Percentiles rank a stretch among this genome's conserved stretches.
Evolutionary conservation across 2,888 invertebrate genomes (phyloP).

Genomic region (Pollenia griseotomentosa): DNA sequence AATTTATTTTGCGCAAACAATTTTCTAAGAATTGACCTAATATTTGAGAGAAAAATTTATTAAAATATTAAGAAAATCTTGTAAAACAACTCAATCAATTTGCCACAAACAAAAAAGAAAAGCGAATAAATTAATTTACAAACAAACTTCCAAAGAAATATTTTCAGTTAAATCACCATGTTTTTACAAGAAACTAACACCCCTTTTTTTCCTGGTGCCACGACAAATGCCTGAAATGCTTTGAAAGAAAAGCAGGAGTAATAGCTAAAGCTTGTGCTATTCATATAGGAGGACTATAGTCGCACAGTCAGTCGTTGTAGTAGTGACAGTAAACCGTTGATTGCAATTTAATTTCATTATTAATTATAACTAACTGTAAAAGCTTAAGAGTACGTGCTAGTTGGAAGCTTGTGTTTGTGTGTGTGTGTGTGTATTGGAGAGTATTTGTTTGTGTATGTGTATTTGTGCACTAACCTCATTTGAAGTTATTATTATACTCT

Average conservation of each 20-base stretch:
- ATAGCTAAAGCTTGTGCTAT: not conserved
- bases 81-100: slow-evolving; percentile 71
- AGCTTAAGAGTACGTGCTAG: slow-evolving; percentile 40
- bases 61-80: slow-evolving; percentile 60
- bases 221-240: slow-evolving; percentile 8
- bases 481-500: slow-evolving; percentile 70
- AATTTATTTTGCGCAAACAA: slow-evolving; percentile 1
- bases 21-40: slow-evolving; percentile 53
- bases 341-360: slow-evolving; percentile 73
- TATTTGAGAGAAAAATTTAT: slow-evolving; percentile 46
- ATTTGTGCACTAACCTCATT: slow-evolving; percentile 63
- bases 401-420: too few relatives aligned
- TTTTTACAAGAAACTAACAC: slow-evolving; percentile 40
- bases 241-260: not conserved
- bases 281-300: not conserved
- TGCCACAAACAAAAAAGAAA: slow-evolving; percentile 17
- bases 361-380: slow-evolving; percentile 68
- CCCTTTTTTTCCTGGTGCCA: slow-evolving; percentile 29
- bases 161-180: slow-evolving; percentile 40
- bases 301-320: slow-evolving; percentile 5
- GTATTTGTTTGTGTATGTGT: slow-evolving; percentile 46
- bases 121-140: slow-evolving; percentile 20
- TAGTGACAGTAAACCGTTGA: slow-evolving; percentile 64
- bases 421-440: not conserved
- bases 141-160: slow-evolving; percentile 27